A percentile compares a stretch with the other conserved stretches of the same genome.
Evolutionary conservation across 1,140 invertebrate species (phyloP).

Genomic region (Acyrthosiphon pisum): DNA sequence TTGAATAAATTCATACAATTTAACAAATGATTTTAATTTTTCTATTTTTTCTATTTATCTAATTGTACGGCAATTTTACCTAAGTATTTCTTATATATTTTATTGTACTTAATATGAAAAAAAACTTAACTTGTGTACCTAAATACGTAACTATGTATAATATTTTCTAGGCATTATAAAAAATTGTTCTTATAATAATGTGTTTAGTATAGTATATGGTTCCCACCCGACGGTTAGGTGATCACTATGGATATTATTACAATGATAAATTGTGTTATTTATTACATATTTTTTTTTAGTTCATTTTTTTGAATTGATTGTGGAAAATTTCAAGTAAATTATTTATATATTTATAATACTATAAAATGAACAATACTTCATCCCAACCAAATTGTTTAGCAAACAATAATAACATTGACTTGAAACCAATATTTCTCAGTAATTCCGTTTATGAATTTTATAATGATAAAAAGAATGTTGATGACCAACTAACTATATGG

Average conservation of each 20-base stretch:
- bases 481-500: neutral
- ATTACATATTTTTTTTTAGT: neutral
- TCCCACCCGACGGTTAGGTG: neutral
- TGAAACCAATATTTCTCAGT: neutral
- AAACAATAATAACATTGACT: neutral
- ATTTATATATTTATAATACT: neutral
- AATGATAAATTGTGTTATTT: neutral
- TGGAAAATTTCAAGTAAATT: neutral
- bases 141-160: neutral
- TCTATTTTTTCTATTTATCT: neutral
- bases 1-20: neutral
- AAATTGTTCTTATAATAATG: neutral
- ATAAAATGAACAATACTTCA: neutral
- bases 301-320: neutral
- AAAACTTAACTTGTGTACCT: too few relatives aligned
- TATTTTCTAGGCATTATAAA: too few relatives aligned
- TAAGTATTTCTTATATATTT: neutral
- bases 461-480: neutral
- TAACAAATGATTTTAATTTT: neutral
- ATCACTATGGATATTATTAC: neutral
- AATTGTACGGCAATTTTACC: neutral
- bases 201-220: neutral
- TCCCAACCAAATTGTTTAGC: neutral
- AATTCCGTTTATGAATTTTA: neutral
- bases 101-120: too few relatives aligned